Evolutionary conservation across 2,797 vertebrate species (phyloP).

Genomic region (Pangasius mekongensis): DNA sequence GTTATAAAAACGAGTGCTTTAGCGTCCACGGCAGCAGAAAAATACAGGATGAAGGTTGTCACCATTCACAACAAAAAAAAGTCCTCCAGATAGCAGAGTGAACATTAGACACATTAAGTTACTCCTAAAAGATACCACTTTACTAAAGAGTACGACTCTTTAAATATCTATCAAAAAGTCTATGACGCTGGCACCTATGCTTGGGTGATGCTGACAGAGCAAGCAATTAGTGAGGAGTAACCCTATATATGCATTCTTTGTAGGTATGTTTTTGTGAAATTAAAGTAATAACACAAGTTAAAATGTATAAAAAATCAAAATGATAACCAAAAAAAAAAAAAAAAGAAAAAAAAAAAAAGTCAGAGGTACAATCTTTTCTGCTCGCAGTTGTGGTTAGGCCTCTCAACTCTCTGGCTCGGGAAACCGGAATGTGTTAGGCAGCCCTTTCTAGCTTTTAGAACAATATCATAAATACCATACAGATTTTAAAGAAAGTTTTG

Average conservation of each 20-base stretch:
- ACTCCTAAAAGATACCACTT: constrained; percentile 78
- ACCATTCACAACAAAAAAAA: constrained; percentile 20
- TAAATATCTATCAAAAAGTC: constrained; percentile 33
- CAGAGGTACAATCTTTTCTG: constrained; percentile 33
- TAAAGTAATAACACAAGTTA: constrained; percentile 17
- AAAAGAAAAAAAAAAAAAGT: not conserved
- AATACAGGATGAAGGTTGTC: constrained; percentile 10
- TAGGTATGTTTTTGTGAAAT: not conserved
- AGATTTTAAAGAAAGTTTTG: constrained; percentile 46
- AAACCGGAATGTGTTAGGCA: constrained; percentile 66
- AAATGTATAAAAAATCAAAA: not conserved
- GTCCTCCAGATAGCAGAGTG: constrained; percentile 30
- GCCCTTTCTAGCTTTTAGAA: constrained; percentile 59
- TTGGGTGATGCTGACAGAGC: constrained; percentile 21
- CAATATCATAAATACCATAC: constrained; percentile 68
- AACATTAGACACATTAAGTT: constrained; percentile 61
- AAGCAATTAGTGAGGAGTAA: constrained; percentile 23
- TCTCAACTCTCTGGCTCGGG: constrained; percentile 5
- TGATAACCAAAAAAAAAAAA: not conserved
- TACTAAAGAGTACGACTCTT: constrained; percentile 75
- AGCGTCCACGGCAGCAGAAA: constrained; percentile 52
- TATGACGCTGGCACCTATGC: constrained; percentile 29
- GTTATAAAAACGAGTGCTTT: constrained; percentile 40
- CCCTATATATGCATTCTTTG: constrained; percentile 8
- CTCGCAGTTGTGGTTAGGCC: constrained; percentile 22